These are phyloP conservation scores for Drosophila pullipes DNA, from an alignment of 2,888 invertebrate species.

Conservation along the genomic window DNA sequence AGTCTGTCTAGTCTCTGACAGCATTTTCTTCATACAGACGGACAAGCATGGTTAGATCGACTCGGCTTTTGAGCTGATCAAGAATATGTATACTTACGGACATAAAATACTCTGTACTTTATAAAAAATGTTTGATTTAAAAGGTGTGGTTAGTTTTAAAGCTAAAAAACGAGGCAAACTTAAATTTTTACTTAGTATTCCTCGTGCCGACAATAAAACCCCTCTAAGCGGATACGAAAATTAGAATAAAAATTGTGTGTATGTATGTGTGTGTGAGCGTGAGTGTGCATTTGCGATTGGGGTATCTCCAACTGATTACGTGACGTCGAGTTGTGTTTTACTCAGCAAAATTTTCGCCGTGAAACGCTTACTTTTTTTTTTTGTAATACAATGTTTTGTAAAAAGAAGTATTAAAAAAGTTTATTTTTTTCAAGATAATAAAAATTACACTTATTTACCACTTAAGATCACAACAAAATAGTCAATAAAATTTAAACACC, in stretches of 20 bases:
- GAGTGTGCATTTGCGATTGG: not conserved
- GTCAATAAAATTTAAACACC: not conserved
- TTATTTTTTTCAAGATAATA: not conserved
- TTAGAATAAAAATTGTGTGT: not conserved
- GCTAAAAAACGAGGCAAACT: not conserved
- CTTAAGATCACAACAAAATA: not conserved
- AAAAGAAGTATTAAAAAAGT: not conserved
- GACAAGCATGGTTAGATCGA: too few species aligned
- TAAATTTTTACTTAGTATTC: not conserved
- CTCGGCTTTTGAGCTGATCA: not conserved
- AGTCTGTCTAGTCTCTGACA: not conserved
- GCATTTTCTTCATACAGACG: not conserved
- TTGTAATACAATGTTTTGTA: not conserved
- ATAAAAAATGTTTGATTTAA: not conserved
- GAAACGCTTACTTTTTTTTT: not conserved
- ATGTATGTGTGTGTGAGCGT: not conserved
- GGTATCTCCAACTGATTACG: conserved; percentile 2
- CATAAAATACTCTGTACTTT: not conserved
- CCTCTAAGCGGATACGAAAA: not conserved
- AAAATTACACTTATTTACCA: not conserved
- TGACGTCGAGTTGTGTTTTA: not conserved
- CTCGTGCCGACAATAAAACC: not conserved
- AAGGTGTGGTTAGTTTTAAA: not conserved
- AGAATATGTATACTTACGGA: not conserved
- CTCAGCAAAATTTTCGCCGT: not conserved